Conservation (phyloP, 2,797 vertebrate species). For the Lates japonicus region DNA sequence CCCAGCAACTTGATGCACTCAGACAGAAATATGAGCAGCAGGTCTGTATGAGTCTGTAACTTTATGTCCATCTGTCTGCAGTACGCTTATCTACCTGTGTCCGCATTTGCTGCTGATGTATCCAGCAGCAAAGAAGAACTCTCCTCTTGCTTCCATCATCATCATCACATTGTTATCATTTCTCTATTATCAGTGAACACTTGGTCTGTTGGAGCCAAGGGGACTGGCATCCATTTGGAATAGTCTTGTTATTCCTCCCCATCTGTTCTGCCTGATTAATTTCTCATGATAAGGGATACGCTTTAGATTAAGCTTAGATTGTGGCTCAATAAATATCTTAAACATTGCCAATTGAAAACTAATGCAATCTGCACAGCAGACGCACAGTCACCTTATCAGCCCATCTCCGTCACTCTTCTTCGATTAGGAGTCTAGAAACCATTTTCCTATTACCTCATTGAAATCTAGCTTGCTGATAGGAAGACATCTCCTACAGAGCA, state of each 20-base stretch:
- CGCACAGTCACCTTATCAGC: constrained; percentile 46
- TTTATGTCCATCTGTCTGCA: constrained; percentile 19
- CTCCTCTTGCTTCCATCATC: constrained; percentile 16
- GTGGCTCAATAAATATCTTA: constrained; percentile 62
- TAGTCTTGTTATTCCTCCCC: constrained; percentile 61
- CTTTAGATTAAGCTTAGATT: constrained; percentile 69
- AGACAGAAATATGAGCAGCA: constrained; percentile 91
- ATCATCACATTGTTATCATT: constrained; percentile 39
- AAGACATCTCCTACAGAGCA: constrained; percentile 35
- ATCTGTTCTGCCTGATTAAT: constrained; percentile 71
- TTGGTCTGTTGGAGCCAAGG: constrained; percentile 31
- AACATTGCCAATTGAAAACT: constrained; percentile 62
- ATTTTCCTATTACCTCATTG: constrained; percentile 56
- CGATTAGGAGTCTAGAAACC: constrained; percentile 64
- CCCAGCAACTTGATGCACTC: constrained; percentile 89
- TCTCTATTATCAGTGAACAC: constrained; percentile 39
- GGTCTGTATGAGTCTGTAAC: constrained; percentile 82
- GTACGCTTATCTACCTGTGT: constrained; percentile 10
- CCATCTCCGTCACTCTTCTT: constrained; percentile 55
- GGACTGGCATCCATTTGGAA: constrained; percentile 50
- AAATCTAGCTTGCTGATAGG: constrained; percentile 61
- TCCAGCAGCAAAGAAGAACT: constrained; percentile 22
- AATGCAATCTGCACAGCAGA: constrained; percentile 61
- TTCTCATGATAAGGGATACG: constrained; percentile 62
- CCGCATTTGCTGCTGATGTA: not conserved